Base-by-base conservation (phyloP, 2,797 vertebrate genomes). In the Todus mexicanus region DNA sequence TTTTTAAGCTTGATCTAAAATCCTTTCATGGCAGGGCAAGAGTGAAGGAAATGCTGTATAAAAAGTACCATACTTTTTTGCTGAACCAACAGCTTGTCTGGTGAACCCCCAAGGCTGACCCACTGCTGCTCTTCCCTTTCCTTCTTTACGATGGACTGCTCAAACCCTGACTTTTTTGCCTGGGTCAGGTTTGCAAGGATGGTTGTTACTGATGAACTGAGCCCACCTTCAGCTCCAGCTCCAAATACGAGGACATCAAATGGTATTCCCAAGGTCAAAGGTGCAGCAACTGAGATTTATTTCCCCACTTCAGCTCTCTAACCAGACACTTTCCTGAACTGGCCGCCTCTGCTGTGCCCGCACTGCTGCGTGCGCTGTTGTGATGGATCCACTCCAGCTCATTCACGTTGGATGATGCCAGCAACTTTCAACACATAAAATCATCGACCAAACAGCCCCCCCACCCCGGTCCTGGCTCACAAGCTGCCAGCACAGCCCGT, bases 391-490 rank as follows among this genome's bases (percentile, higher is more conserved):
- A 22, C 75, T 91, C 86, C 94, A 92, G 90, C 76, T 59, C 66
- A 45, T 15, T 71, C 88, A 25, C 74, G 29, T 84, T 22, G 37
- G 64, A 42, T 53, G 79, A 40, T 63, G 57, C 78, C 82, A 90
- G 69, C 33, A 56, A 63, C 69, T 66, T 85, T 17, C 75, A 90
- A 74, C 91, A 85, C 38, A 85, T 53, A 71, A 90, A 92, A 85
- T 42, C 69, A 80, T 37, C 0, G 11, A 45, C 19, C 3, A 1
- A 65, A 47, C n/a, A 43, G 31, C 43, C 47, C 57, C 7, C 8
- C 4, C 69, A 6, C 8, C 3, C 3, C 4, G 5, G n/a, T 22
- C 57, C 72, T 7, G 2, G 57, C 64, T 60, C 75, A 5, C 79
- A 38, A 0, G 10, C 72, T 60, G 68, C 85, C n/a, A 25, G 70